Conservation (phyloP, 2,797 vertebrate genomes). For the Steatocranus sp. region DNA sequence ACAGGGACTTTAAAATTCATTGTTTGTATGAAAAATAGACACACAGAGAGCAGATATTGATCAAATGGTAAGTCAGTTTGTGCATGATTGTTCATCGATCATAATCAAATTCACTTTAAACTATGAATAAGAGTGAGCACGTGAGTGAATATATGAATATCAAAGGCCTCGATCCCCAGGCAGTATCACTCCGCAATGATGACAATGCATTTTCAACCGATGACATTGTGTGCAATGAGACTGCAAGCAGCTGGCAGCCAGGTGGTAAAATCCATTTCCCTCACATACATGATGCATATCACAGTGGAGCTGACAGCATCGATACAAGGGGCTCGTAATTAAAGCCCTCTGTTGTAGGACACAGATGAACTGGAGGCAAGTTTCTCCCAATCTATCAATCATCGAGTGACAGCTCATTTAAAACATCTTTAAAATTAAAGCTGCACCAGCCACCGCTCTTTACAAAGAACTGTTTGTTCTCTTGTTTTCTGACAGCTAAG, state of each 20-base stretch:
- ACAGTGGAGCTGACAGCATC: constrained; percentile 60
- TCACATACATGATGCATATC: constrained; percentile 62
- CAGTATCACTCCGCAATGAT: constrained; percentile 43
- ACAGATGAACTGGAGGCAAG: constrained; percentile 34
- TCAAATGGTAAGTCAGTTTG: constrained; percentile 19
- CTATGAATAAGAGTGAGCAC: constrained; percentile 24
- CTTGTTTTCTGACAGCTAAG: constrained; percentile 67
- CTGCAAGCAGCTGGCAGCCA: constrained; percentile 23
- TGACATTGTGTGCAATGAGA: constrained; percentile 42
- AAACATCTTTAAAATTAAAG: constrained; percentile 74
- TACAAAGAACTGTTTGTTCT: constrained; percentile 57
- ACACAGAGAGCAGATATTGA: constrained; percentile 6
- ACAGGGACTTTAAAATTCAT: neutral
- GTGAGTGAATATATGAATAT: constrained; percentile 56
- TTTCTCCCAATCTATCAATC: constrained; percentile 64
- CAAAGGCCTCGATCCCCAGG: constrained; percentile 16
- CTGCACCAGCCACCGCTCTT: constrained; percentile 47
- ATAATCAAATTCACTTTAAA: constrained; percentile 55
- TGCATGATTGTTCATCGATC: constrained; percentile 47
- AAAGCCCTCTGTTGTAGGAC: constrained; percentile 51
- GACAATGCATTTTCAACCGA: constrained; percentile 57
- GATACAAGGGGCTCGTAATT: constrained; percentile 62
- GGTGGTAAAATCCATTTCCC: constrained; percentile 48
- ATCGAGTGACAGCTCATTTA: constrained; percentile 65
- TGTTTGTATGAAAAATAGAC: neutral